Evolutionary conservation across 2,888 invertebrate species (phyloP).

Genomic region (Drosophila peninsularis): DNA sequence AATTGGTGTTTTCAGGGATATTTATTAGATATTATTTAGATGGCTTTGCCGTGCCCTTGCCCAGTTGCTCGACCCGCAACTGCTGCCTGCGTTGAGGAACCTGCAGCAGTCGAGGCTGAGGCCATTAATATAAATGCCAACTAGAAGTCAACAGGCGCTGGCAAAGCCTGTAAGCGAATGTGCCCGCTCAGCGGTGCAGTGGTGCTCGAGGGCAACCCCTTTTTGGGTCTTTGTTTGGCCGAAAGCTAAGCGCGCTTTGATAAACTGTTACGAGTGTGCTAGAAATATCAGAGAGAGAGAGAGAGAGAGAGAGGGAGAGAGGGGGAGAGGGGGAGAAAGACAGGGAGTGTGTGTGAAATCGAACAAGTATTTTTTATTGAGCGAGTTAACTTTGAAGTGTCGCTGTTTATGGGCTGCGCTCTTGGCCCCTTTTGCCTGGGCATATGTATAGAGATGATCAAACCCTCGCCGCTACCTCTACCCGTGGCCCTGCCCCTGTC

Average conservation of each 20-base stretch:
- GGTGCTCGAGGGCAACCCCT: conserved; percentile 48
- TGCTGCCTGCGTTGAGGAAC: too few relatives aligned
- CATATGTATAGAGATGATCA: neutral
- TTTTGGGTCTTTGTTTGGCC: neutral
- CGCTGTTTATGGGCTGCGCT: conserved; percentile 60
- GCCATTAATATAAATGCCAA: conserved; percentile 50
- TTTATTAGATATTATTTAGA: too few relatives aligned
- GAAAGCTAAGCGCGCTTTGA: conserved; percentile 23
- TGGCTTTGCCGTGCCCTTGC: too few relatives aligned
- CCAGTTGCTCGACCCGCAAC: too few relatives aligned
- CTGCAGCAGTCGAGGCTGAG: neutral
- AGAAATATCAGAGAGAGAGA: conserved; percentile 7
- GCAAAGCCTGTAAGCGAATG: conserved; percentile 67
- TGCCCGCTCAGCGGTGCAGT: conserved; percentile 32
- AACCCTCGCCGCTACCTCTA: conserved; percentile 1
- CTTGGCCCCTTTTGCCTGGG: conserved; percentile 5
- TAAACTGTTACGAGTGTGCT: conserved; percentile 30
- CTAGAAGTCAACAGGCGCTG: conserved; percentile 71
- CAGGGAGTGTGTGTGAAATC: conserved; percentile 6
- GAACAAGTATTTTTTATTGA: conserved; percentile 70
- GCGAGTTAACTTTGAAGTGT: conserved; percentile 76
- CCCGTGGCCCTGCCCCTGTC: too few relatives aligned
- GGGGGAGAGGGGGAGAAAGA: too few relatives aligned
- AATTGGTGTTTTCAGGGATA: too few relatives aligned
- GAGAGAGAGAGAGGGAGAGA: too few relatives aligned